A percentile compares a stretch with the other conserved stretches of the same genome.
These are phyloP conservation scores for Maconellicoccus hirsutus DNA, from an alignment of 1,140 invertebrate species.

Conservation along the genomic window DNA sequence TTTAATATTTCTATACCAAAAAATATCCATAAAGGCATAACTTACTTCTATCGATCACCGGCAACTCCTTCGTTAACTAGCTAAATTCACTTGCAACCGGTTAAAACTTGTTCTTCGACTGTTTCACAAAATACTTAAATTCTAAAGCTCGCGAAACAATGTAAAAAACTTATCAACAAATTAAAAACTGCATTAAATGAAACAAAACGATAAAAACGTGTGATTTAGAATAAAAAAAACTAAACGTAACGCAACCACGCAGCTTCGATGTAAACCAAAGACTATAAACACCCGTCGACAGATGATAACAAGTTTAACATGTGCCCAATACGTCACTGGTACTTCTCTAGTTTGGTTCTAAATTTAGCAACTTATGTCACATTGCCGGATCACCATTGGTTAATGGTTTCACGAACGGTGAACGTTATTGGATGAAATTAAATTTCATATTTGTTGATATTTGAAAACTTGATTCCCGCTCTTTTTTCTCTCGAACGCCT, in stretches of 20 bases:
- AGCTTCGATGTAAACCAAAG: not conserved
- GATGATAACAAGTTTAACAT: conserved; percentile 1
- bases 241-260: not conserved
- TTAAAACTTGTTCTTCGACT: not conserved
- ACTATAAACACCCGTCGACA: not conserved
- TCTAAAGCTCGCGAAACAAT: not conserved
- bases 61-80: too few species aligned
- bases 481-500: not conserved
- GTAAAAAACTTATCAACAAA: not conserved
- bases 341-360: not conserved
- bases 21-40: too few species aligned
- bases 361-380: not conserved
- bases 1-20: too few species aligned
- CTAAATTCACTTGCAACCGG: not conserved
- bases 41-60: too few species aligned
- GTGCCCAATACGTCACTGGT: not conserved
- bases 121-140: not conserved
- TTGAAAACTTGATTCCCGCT: not conserved
- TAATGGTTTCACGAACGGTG: not conserved
- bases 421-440: not conserved
- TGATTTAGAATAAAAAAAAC: not conserved
- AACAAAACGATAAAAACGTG: not conserved
- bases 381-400: not conserved
- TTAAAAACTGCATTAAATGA: not conserved
- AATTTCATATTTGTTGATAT: not conserved